A percentile compares a stretch with the other conserved stretches of the same genome.
These are phyloP conservation scores for Ammospiza nelsoni DNA, from an alignment of 2,113 vertebrate species.

Conservation along the genomic window DNA sequence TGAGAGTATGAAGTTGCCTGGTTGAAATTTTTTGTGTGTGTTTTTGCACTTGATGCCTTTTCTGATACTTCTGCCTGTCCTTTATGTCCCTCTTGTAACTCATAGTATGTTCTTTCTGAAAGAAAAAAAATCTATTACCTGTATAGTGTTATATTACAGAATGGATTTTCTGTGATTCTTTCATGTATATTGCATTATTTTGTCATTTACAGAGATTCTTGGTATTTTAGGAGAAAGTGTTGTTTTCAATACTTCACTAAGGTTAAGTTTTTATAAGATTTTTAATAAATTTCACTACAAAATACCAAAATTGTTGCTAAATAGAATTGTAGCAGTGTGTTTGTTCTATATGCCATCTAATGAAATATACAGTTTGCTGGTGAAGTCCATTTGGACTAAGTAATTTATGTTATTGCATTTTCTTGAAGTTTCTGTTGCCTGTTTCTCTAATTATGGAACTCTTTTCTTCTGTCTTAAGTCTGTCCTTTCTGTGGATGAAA, in stretches of 20 bases:
- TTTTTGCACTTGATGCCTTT: neutral
- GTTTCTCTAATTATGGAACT: slow-evolving; percentile 76
- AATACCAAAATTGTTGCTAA: neutral
- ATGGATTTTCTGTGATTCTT: neutral
- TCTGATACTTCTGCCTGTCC: neutral
- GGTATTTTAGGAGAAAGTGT: neutral
- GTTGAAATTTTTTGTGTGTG: neutral
- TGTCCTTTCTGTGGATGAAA: slow-evolving; percentile 87
- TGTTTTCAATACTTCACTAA: neutral
- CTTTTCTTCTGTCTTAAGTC: slow-evolving; percentile 89
- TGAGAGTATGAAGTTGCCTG: neutral
- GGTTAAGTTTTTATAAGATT: neutral
- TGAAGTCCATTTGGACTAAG: neutral
- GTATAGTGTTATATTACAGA: neutral
- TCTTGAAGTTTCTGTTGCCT: slow-evolving; percentile 38
- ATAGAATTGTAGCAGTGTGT: neutral
- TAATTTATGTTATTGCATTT: slow-evolving; percentile 24
- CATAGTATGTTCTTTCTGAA: neutral
- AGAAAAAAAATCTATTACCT: neutral
- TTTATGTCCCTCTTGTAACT: neutral
- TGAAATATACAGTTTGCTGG: neutral
- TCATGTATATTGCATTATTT: neutral
- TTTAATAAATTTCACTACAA: neutral
- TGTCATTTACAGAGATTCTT: neutral
- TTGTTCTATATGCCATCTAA: neutral